phyloP scores from a whole-genome alignment of 2,797 vertebrate species.

The Malacoraja senta region DNA sequence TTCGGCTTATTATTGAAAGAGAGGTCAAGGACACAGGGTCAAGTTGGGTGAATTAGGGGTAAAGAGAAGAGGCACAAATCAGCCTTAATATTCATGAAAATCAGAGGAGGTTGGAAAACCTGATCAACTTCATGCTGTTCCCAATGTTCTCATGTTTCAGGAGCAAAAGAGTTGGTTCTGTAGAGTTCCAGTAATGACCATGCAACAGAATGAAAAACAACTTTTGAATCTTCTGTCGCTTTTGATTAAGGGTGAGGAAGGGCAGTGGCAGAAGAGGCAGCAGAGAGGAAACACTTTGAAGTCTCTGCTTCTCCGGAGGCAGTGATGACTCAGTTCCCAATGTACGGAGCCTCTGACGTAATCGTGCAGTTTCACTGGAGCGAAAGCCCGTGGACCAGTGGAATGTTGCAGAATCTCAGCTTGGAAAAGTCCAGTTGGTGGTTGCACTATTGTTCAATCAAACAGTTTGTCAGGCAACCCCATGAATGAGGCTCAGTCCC shows the following conservation, averaged over 20 bases:
- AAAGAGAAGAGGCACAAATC: too few species aligned
- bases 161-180: background rate
- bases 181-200: background rate
- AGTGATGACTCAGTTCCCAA: background rate
- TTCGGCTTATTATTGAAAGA: background rate
- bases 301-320: background rate
- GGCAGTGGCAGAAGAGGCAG: background rate
- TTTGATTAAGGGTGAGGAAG: background rate
- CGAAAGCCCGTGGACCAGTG: too few species aligned
- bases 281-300: background rate
- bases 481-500: background rate
- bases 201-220: background rate
- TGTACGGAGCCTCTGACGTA: background rate
- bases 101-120: background rate
- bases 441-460: background rate
- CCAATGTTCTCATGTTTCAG: background rate
- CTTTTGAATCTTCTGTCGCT: background rate
- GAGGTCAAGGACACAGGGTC: background rate
- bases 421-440: background rate
- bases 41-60: background rate
- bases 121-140: background rate
- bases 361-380: too few species aligned
- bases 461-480: background rate
- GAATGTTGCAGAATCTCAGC: background rate
- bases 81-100: background rate